Evolutionary conservation across 2,113 vertebrate genomes (phyloP), one percentile per base, ranked within the genome.

Genomic region (Anseranas semipalmata): DNA sequence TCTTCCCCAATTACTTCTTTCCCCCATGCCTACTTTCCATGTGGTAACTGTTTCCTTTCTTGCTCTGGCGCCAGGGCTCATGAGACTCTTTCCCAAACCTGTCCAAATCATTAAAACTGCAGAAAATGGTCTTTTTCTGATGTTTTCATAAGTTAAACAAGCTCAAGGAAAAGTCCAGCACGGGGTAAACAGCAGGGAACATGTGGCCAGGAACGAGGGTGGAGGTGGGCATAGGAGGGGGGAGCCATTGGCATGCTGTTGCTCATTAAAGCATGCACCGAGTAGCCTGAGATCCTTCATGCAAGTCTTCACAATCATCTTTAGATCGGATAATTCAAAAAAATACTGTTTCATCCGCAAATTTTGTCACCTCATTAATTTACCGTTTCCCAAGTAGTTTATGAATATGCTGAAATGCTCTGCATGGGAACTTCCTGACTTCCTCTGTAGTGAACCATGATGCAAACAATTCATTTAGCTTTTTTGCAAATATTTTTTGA

Each of bases 301-400:
- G 12, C 62, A 53, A 70, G 56, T 45, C 68, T 80, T 85, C 70
- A 15, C 70, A 27, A 8, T 66, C 50, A 22, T 28, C 65, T 15
- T 35, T 74, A 78, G 70, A 52, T 11, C 21, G 65, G 37, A 74
- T 75, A 52, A 92, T 75, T 89, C 65, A 50, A 55, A 76, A 93
- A 92, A 87, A 78, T 35, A 50, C 3, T 27, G 25, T 88, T 95
- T 87, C 37, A 85, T 95, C 80, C 92, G 56, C 65, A 68, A 27
- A n/a, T 87, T n/a, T 94, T 89, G 73, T 46, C 77, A 87, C 89
- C 52, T 89, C 80, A 52, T 92, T 92, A 59, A 75, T 95, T 85
- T 71, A 30, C 65, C 13, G 33, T 74, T 78, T 78, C 77, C 73
- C 20, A 4, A 78, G 66, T 75, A 45, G 85, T 91, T 93, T 77